Evolutionary conservation across 23 tunicate genomes (phyloP), one percentile per base, ranked within the genome.

Genomic region (Phallusia fumigata): DNA sequence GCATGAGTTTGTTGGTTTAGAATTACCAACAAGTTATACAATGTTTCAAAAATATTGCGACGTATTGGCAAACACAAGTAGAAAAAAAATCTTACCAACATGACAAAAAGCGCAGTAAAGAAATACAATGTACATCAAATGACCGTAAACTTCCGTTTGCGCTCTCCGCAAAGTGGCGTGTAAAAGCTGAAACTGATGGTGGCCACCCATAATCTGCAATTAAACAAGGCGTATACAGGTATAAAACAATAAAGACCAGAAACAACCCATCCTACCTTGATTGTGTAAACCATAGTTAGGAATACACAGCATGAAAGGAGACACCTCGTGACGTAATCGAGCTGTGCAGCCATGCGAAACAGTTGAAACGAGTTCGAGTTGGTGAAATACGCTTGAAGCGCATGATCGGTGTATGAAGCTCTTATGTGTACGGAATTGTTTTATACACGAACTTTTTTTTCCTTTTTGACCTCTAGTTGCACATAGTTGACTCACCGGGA

Each of bases 171-270:
- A n/a, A 11, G 95, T 85, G 74, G 80, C 81, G 84, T 82, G 36
- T 76, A 80, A 19, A 31, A 85, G 76, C 28, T 51, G 73, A 81
- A 90, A 90, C 32, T 58, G 65, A 10, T 69, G 94, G 53, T 89
- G 94, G 22, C 94, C 94, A 53, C 84, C 80, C 85, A 89, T 80
- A 18, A 89, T 81, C 94, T 89, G 47, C 35, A 73, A 35, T 26
- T 79, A 51, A 76, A 22, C 13, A 24, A 11, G 16, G 5, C 69
- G 26, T 51, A 18, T 51, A 18, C 15, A 51, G 58, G 58, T 13
- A 51, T 51, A 15, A 13, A 18, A 18, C 58, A 51, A 15, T 51
- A 51, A 51, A 51, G 15, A 58, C 3, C 28, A 58, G 28, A 6
- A 58, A 21, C 69, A 13, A 58, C 28, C 47, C 47, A 8, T 21